Conservation (phyloP, 2,797 vertebrate species). For the Hylomyscus alleni region DNA sequence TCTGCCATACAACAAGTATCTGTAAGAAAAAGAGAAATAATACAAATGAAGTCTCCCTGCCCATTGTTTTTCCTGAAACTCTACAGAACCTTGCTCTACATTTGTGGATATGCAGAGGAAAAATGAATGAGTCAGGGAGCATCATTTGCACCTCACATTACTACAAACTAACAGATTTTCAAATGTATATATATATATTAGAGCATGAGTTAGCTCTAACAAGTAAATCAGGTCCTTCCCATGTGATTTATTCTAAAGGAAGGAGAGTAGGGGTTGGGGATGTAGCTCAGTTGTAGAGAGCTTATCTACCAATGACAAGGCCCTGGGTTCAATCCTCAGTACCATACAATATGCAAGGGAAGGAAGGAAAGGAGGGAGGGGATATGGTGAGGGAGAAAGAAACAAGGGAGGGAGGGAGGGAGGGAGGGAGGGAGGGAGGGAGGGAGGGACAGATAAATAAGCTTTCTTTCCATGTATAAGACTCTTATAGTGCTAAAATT, state of each 20-base stretch:
- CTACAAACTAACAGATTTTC: neutral
- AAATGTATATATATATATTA: neutral
- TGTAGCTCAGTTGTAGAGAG: neutral
- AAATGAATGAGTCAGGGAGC: neutral
- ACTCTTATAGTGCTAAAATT: neutral
- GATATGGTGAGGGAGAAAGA: neutral
- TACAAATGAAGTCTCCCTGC: neutral
- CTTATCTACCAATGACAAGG: neutral
- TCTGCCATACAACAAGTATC: neutral
- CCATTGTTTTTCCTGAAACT: neutral
- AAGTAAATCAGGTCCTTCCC: neutral
- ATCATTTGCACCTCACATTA: neutral
- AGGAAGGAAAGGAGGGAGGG: neutral
- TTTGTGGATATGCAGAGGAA: neutral
- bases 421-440: neutral
- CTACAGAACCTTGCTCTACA: neutral
- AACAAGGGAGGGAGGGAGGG: neutral
- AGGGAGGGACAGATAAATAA: neutral
- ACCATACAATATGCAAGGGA: neutral
- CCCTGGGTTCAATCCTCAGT: neutral
- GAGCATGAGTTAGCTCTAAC: neutral
- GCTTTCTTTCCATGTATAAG: neutral
- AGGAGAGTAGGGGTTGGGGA: neutral
- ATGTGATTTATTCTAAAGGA: slow-evolving; percentile 7
- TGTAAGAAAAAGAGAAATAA: neutral